A percentile compares a stretch with the other conserved stretches of the same genome.
Conservation (phyloP, 1,140 invertebrate species). For the Trialeurodes vaporariorum region DNA sequence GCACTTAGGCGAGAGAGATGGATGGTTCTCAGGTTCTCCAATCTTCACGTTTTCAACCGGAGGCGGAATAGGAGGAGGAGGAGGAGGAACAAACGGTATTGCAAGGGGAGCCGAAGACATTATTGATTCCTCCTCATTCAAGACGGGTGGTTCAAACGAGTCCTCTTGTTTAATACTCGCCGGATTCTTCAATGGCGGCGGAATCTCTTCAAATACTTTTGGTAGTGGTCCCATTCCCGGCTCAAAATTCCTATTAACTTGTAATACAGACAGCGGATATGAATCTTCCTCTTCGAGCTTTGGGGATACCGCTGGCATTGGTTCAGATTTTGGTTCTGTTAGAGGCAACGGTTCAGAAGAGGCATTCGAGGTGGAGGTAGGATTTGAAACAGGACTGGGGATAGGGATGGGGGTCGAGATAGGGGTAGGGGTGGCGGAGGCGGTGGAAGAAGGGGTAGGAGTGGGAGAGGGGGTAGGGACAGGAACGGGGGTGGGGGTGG, state of each 20-base stretch:
- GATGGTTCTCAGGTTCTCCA: background rate
- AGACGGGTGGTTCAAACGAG: background rate
- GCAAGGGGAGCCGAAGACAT: background rate
- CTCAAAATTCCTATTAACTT: background rate
- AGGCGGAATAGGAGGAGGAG: background rate
- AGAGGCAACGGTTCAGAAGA: slow-evolving; percentile 10
- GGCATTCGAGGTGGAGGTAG: too few relatives aligned
- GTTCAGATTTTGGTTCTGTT: slow-evolving; percentile 12
- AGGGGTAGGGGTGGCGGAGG: background rate
- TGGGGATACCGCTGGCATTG: slow-evolving; percentile 5
- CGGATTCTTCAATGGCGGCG: background rate
- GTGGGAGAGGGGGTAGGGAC: too few relatives aligned
- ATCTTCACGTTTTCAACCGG: background rate
- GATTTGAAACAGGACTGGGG: background rate
- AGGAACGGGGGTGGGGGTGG: background rate
- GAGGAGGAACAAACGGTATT: too few relatives aligned
- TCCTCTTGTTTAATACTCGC: background rate
- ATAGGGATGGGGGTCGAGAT: background rate
- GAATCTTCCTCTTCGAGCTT: slow-evolving; percentile 6
- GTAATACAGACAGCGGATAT: background rate
- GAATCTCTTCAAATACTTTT: background rate
- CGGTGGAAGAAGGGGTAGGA: background rate
- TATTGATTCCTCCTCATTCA: background rate
- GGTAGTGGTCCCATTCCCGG: background rate
- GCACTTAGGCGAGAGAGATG: background rate